Base-by-base conservation (phyloP, 2,888 invertebrate genomes). In the Drosophila acutilabella region DNA sequence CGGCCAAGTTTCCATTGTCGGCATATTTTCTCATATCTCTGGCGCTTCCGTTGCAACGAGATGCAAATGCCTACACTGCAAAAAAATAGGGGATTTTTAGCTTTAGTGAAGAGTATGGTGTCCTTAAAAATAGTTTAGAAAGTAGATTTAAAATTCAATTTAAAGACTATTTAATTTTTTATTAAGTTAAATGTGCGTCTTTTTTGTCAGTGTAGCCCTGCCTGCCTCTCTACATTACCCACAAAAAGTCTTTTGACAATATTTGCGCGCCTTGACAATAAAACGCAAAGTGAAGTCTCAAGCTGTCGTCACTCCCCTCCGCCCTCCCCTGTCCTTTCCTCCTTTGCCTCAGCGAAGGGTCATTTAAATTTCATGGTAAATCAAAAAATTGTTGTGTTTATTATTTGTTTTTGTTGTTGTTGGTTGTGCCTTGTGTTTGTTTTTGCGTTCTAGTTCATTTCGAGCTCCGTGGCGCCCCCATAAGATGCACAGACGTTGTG, bases 301-400 rank as follows among this genome's bases (percentile, higher is more conserved):
- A 78, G 67, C 65, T 71, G 74, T 71, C 48, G 57, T 59, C 23
- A 26, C 54, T n/a, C 38, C 16, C 16, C n/a, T 10, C 13, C 18
- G 42, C 13, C 47, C 23, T 26, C 14, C 44, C 11, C 33, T 26
- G 36, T 2, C 18, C 18, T 11, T 4, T 36, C 11, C n/a, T 41
- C 45, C 7, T 8, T 48, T 40, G 44, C 51, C 38, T 61, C 57
- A 61, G 53, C 44, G 64, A 69, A 56, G 78, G 81, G 68, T 87
- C 87, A 87, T 87, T 86, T 83, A 87, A 86, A 86, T 86, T 86
- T 86, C 86, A 86, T 87, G 86, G 70, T 86, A 86, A 86, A 86
- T 86, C 86, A 86, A 86, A 87, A 87, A 84, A 81, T 79, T 69
- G 83, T 78, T 80, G 80, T 85, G 81, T 80, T 81, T 82, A 84